These are phyloP conservation scores for Altica lythri DNA, from an alignment of 2,888 invertebrate species.

Conservation along the genomic window DNA sequence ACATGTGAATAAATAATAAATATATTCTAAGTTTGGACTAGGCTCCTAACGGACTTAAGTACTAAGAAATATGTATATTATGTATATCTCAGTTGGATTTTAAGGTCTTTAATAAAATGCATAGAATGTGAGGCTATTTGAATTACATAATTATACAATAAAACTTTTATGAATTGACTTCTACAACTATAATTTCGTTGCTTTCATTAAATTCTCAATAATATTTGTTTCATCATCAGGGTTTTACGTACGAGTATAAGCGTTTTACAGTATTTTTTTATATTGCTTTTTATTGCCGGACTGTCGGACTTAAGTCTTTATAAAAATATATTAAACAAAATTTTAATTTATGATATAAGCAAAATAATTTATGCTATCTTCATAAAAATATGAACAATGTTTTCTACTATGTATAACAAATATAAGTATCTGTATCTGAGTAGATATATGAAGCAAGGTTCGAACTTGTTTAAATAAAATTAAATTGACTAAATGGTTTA, in stretches of 20 bases:
- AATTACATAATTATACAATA: constrained; percentile 30
- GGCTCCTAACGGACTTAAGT: constrained; percentile 11
- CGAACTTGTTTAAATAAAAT: no score
- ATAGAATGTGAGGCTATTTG: constrained; percentile 15
- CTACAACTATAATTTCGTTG: constrained; percentile 51
- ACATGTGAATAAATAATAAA: constrained; percentile 24
- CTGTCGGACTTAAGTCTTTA: constrained; percentile 31
- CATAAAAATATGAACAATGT: no score
- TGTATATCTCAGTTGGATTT: constrained; percentile 37
- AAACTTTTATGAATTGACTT: constrained; percentile 46
- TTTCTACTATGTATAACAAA: no score
- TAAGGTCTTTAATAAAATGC: constrained; percentile 27
- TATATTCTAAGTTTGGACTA: constrained; percentile 21
- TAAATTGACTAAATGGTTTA: no score
- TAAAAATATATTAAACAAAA: constrained; percentile 1
- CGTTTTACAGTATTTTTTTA: constrained; percentile 48
- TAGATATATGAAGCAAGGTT: no score
- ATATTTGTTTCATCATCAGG: constrained; percentile 31
- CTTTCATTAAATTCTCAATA: constrained; percentile 47
- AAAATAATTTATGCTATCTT: no score
- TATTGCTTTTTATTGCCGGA: constrained; percentile 56
- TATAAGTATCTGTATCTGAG: no score
- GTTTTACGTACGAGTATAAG: constrained; percentile 51
- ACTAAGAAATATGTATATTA: constrained; percentile 19
- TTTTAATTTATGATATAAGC: background rate